Percentiles rank a stretch among this genome's conserved stretches.
Evolutionary conservation across 2,797 vertebrate species (phyloP).

Genomic region (Eulemur coronatus): DNA sequence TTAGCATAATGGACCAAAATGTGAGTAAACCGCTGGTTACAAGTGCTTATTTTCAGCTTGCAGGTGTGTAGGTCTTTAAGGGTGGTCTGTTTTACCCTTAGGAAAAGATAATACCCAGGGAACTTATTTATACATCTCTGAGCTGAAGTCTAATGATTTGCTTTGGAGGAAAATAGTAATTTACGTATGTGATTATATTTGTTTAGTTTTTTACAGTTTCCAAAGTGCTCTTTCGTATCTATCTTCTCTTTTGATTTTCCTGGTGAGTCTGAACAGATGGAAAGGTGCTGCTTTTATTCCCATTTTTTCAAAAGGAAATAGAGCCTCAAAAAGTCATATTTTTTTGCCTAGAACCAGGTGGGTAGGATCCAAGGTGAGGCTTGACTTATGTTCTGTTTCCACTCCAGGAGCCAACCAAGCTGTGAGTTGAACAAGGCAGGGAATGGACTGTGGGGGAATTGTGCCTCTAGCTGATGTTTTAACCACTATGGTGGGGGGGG

Average conservation of each 20-base stretch:
- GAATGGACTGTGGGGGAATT: not conserved
- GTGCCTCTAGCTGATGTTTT: slow-evolving; percentile 70
- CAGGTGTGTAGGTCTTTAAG: not conserved
- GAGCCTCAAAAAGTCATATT: not conserved
- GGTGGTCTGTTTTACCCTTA: not conserved
- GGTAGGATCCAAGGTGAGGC: not conserved
- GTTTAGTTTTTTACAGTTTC: slow-evolving; percentile 39
- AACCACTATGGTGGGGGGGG: slow-evolving; percentile 77
- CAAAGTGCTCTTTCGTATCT: slow-evolving; percentile 22
- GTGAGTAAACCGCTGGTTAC: not conserved
- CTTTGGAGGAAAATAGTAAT: slow-evolving; percentile 45
- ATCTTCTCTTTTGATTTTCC: slow-evolving; percentile 35
- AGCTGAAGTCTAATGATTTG: slow-evolving; percentile 16
- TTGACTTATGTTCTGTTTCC: not conserved
- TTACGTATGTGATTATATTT: not conserved
- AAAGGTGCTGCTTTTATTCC: not conserved
- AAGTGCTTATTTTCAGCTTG: not conserved
- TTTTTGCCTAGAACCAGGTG: not conserved
- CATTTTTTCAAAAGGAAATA: slow-evolving; percentile 22
- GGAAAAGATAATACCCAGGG: not conserved
- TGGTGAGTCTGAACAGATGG: not conserved
- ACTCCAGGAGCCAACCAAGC: not conserved
- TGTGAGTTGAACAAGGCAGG: not conserved
- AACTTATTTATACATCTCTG: not conserved
- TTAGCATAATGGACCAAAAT: not conserved